These are phyloP conservation scores for Aulostomus chinensis DNA, from an alignment of 2,797 vertebrate genomes.

Conservation along the genomic window DNA sequence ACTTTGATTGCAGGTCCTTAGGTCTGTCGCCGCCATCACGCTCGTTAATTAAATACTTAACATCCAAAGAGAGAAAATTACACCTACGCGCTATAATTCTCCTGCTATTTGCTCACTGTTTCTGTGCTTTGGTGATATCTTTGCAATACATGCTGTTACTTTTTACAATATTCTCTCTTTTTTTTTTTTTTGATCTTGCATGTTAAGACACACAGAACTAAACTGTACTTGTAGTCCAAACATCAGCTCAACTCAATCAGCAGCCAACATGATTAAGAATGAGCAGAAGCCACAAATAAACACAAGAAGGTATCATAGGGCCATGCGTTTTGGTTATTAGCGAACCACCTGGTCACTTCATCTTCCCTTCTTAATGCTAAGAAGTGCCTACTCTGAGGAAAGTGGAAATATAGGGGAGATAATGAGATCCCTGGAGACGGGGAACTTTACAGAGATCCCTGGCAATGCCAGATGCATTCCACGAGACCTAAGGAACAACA, in stretches of 20 bases:
- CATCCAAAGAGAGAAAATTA: conserved; percentile 57
- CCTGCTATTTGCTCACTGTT: conserved; percentile 23
- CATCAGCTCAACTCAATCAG: conserved; percentile 48
- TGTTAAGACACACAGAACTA: conserved; percentile 24
- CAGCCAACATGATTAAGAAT: conserved; percentile 62
- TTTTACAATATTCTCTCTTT: conserved; percentile 35
- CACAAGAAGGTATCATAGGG: conserved; percentile 60
- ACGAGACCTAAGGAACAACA: conserved; percentile 74
- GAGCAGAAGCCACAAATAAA: conserved; percentile 69
- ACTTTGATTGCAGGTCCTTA: conserved; percentile 71
- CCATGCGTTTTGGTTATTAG: conserved; percentile 68
- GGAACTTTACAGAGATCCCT: conserved; percentile 75
- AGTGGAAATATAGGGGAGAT: conserved; percentile 73
- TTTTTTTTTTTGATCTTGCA: conserved; percentile 45
- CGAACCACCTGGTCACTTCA: conserved; percentile 64
- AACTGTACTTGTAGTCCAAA: conserved; percentile 44
- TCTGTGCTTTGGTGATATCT: conserved; percentile 11
- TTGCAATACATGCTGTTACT: conserved; percentile 21
- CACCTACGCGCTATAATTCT: conserved; percentile 23
- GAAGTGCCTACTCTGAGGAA: conserved; percentile 80
- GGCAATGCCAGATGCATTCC: conserved; percentile 72
- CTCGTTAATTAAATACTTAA: conserved; percentile 74
- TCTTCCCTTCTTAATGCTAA: conserved; percentile 73
- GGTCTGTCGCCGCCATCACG: conserved; percentile 63
- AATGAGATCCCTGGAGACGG: conserved; percentile 81